phyloP scores from a whole-genome alignment of 2,797 vertebrate species.

The Paedocypris micromegethes region DNA sequence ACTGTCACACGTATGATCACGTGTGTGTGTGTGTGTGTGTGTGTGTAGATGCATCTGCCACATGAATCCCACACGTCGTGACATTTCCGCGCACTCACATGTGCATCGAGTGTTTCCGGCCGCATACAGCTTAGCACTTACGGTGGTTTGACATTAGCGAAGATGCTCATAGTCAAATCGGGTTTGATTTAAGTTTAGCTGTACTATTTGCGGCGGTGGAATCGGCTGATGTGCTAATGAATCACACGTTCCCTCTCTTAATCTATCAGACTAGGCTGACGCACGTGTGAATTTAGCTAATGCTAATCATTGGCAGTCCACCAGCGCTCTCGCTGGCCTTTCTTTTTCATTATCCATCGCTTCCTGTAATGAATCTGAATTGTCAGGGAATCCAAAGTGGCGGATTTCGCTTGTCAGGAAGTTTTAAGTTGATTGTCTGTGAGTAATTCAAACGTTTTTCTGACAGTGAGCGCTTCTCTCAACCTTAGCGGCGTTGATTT shows the following conservation, averaged over 20 bases:
- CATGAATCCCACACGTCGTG: too few relatives aligned
- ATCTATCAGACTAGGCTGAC: conserved; percentile 18
- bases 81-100: neutral
- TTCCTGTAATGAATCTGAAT: conserved; percentile 15
- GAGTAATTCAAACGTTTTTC: neutral
- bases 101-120: conserved; percentile 1
- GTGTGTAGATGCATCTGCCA: too few relatives aligned
- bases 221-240: conserved; percentile 20
- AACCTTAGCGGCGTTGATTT: neutral
- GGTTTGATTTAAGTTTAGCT: conserved; percentile 33
- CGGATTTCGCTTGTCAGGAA: conserved; percentile 2
- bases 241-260: conserved; percentile 22
- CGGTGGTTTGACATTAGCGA: neutral
- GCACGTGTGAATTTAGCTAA: conserved; percentile 10
- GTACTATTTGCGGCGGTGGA: conserved; percentile 10
- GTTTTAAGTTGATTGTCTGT: conserved; percentile 1
- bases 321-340: neutral
- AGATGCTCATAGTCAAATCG: conserved; percentile 20
- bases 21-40: too few relatives aligned
- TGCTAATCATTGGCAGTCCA: conserved; percentile 2
- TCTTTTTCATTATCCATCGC: conserved; percentile 2
- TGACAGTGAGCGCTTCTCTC: neutral
- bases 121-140: conserved; percentile 13
- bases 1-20: too few relatives aligned
- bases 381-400: neutral